Conservation (phyloP, 1,140 invertebrate genomes). For the Drosophila lowei region DNA sequence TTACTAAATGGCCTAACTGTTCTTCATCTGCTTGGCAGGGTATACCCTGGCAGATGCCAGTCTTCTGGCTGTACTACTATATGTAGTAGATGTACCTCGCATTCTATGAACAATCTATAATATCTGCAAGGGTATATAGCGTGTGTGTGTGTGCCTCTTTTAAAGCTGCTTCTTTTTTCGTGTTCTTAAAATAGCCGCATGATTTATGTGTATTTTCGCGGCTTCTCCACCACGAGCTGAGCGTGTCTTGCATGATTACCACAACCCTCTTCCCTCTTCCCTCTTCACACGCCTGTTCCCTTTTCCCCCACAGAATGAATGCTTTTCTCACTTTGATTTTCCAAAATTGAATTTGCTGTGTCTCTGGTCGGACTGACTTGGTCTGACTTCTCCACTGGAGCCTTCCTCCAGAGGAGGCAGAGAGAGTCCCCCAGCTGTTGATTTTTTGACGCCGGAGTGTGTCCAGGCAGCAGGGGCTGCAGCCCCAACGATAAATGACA, state of each 20-base stretch:
- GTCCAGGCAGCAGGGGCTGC: conserved; percentile 1
- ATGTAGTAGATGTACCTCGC: too few relatives aligned
- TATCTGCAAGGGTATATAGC: background rate
- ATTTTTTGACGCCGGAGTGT: conserved; percentile 25
- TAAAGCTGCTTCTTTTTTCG: conserved; percentile 15
- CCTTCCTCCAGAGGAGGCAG: too few relatives aligned
- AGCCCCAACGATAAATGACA: conserved; percentile 44
- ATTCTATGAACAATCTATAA: too few relatives aligned
- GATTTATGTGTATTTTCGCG: conserved; percentile 54
- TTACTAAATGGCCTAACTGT: conserved; percentile 77
- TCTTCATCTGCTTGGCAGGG: conserved; percentile 5
- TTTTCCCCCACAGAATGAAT: background rate
- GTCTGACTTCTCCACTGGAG: background rate
- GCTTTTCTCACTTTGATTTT: conserved; percentile 37
- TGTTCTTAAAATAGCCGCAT: conserved; percentile 68
- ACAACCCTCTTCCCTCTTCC: conserved; percentile 6
- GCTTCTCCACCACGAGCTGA: conserved; percentile 48
- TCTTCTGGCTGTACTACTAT: too few relatives aligned
- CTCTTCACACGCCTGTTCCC: background rate
- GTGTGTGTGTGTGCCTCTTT: conserved; percentile 16
- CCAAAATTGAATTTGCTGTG: conserved; percentile 52
- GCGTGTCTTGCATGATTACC: conserved; percentile 67
- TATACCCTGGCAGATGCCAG: too few relatives aligned
- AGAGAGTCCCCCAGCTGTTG: conserved; percentile 23
- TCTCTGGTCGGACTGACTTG: background rate